Evolutionary conservation across 53 echinoderm and acorn worm species (phyloP).

Genomic region (Actinopyga echinites): DNA sequence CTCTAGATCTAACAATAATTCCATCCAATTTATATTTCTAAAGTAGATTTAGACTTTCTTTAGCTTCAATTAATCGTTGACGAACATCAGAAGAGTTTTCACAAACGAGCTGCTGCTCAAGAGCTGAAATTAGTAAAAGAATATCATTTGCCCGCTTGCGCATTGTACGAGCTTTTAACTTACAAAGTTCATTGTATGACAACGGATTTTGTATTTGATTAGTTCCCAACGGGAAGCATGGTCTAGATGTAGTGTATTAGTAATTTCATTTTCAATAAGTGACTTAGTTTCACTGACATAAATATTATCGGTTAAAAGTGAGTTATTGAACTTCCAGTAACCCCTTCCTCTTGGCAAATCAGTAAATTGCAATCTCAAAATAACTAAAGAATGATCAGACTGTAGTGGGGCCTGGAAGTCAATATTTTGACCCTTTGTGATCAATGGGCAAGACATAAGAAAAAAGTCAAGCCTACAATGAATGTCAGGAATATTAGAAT

Average conservation of each 20-base stretch:
- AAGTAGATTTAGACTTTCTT: conserved; percentile 15
- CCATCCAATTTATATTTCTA: conserved; percentile 45
- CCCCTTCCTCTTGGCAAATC: neutral
- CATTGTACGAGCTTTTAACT: neutral
- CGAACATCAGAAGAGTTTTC: neutral
- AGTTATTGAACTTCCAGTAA: conserved; percentile 30
- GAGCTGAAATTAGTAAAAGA: conserved; percentile 12
- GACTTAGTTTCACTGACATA: conserved; percentile 31
- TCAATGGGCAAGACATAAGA: neutral
- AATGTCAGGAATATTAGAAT: neutral
- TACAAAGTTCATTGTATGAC: conserved; percentile 3
- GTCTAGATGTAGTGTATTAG: conserved; percentile 1
- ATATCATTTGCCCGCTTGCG: conserved; percentile 16
- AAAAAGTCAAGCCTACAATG: neutral
- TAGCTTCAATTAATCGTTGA: conserved; percentile 2
- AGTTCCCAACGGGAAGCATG: conserved; percentile 29
- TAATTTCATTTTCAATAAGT: conserved; percentile 7
- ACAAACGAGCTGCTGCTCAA: conserved; percentile 23
- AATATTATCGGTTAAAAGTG: conserved; percentile 5
- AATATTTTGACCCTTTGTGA: neutral
- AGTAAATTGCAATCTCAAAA: conserved; percentile 18
- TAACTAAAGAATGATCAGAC: too few relatives aligned
- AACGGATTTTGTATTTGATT: conserved; percentile 44
- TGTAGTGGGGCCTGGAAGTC: conserved; percentile 24
- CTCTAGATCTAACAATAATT: conserved; percentile 52